Percentiles rank a stretch among this genome's conserved stretches.
phyloP scores from a whole-genome alignment of 2,113 vertebrate species.

The Channa argus region DNA sequence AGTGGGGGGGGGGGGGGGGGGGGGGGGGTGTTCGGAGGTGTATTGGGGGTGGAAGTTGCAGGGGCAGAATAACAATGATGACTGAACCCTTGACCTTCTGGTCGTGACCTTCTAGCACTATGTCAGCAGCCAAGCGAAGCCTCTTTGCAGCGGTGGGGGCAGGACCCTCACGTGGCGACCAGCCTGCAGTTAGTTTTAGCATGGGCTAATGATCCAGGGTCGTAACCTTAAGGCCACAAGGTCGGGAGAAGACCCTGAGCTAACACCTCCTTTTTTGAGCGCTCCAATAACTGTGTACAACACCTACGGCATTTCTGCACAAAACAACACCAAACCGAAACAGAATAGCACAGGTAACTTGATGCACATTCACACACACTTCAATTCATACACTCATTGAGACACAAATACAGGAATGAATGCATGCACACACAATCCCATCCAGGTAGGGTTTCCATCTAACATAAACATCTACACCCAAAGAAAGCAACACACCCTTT shows the following conservation, averaged over 20 bases:
- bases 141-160: constrained; percentile 21
- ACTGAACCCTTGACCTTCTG: constrained; percentile 74
- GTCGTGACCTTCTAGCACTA: constrained; percentile 58
- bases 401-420: constrained; percentile 45
- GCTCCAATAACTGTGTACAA: constrained; percentile 39
- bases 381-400: constrained; percentile 41
- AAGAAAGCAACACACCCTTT: constrained; percentile 67
- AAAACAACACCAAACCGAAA: background rate
- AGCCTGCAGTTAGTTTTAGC: constrained; percentile 61
- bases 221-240: constrained; percentile 42
- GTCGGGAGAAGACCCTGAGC: constrained; percentile 42
- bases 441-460: constrained; percentile 73
- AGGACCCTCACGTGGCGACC: constrained; percentile 42
- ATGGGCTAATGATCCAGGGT: constrained; percentile 56
- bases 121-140: constrained; percentile 54
- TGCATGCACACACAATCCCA: constrained; percentile 61
- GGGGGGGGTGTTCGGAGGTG: constrained; percentile 53
- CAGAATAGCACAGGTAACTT: constrained; percentile 46
- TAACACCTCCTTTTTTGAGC: constrained; percentile 38
- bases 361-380: constrained; percentile 49
- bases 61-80: constrained; percentile 68
- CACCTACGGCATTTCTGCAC: constrained; percentile 24
- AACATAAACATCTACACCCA: constrained; percentile 73
- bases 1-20: constrained; percentile 47
- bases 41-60: constrained; percentile 30